A percentile compares a stretch with the other conserved stretches of the same genome.
Conservation (phyloP, 2,797 vertebrate species). For the Lacerta agilis region DNA sequence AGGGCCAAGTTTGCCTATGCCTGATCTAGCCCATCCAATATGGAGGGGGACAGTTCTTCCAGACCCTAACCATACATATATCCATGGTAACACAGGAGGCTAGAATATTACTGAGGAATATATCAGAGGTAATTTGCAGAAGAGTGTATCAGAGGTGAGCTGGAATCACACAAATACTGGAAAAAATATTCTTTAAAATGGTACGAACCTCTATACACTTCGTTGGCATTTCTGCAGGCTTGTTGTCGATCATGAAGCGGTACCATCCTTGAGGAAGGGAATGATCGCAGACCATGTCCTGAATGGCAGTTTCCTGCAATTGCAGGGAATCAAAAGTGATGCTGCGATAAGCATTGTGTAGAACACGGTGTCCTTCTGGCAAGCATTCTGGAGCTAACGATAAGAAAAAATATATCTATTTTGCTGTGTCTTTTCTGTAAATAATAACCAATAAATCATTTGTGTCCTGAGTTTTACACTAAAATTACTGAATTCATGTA, state of each 20-base stretch:
- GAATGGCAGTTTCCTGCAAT: conserved; percentile 79
- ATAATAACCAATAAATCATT: neutral
- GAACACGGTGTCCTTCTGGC: conserved; percentile 73
- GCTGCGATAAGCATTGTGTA: conserved; percentile 78
- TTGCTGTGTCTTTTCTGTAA: neutral
- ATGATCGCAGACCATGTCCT: conserved; percentile 86
- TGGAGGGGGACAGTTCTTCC: neutral
- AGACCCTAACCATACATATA: neutral
- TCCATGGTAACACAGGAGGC: neutral
- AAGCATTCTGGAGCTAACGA: conserved; percentile 81
- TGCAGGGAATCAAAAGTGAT: conserved; percentile 82
- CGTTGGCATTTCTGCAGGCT: conserved; percentile 84
- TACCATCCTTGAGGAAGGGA: conserved; percentile 82
- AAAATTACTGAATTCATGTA: neutral
- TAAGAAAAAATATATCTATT: neutral
- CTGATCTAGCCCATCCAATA: neutral
- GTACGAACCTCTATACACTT: conserved; percentile 82
- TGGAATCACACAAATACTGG: neutral
- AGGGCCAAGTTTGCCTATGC: too few relatives aligned
- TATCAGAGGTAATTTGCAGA: neutral
- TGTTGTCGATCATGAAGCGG: conserved; percentile 79
- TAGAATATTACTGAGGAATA: neutral
- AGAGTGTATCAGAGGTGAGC: neutral
- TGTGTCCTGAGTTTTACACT: neutral
- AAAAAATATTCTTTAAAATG: neutral